These are phyloP conservation scores for Benthochromis sp. DNA, from an alignment of 2,113 vertebrate species.

Conservation along the genomic window DNA sequence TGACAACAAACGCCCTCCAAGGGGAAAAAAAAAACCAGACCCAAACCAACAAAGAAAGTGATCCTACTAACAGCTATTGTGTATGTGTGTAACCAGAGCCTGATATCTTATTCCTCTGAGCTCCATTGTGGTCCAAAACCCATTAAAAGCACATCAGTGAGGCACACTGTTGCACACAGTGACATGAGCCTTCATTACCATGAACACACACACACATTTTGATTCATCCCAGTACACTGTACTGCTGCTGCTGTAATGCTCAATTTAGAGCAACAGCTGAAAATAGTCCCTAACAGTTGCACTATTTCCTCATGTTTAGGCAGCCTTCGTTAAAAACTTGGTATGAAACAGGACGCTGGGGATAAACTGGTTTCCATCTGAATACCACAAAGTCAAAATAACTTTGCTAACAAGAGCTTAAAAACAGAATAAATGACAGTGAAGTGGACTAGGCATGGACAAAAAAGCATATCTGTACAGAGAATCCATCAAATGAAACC, in stretches of 20 bases:
- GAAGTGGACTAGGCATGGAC: not conserved
- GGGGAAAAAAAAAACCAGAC: not conserved
- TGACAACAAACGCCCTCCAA: not conserved
- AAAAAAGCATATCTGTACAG: not conserved
- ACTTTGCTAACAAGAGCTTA: not conserved
- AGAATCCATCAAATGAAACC: not conserved
- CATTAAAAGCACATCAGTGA: not conserved
- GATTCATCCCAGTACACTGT: not conserved
- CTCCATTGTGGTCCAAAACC: not conserved
- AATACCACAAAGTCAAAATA: not conserved
- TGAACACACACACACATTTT: not conserved
- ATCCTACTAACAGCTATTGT: not conserved
- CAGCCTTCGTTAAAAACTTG: not conserved
- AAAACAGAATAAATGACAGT: not conserved
- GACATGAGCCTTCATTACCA: not conserved
- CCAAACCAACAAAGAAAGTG: not conserved
- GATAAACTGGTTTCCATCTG: not conserved
- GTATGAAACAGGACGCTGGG: not conserved
- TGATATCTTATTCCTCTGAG: not conserved
- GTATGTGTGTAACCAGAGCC: not conserved
- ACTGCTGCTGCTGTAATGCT: not conserved
- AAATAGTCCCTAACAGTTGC: not conserved
- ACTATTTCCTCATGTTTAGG: not conserved
- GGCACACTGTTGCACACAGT: not conserved
- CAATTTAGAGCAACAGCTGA: not conserved